Conservation (phyloP, 35 echinoderm and acorn worm genomes). For the Patiria miniata region DNA sequence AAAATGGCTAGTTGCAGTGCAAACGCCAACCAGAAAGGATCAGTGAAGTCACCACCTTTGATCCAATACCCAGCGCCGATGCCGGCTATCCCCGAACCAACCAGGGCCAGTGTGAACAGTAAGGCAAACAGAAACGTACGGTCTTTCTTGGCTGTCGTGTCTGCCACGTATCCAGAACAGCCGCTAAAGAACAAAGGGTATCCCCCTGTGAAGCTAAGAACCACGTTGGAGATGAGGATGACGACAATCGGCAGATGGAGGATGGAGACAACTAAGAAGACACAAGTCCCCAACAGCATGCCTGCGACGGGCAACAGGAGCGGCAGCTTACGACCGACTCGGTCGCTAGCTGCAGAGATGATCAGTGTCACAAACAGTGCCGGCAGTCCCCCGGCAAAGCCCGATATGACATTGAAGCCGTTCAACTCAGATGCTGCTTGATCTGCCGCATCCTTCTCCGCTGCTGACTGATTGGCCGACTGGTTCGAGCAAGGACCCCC, state of each 20-base stretch:
- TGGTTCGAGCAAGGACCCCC: not conserved
- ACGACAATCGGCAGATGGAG: not conserved
- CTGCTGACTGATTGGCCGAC: not conserved
- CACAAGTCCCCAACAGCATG: not conserved
- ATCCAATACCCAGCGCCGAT: not conserved
- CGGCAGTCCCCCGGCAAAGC: not conserved
- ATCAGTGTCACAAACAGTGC: slow-evolving; percentile 13
- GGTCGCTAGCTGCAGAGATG: not conserved
- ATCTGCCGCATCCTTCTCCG: not conserved
- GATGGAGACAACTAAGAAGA: not conserved
- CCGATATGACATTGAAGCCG: slow-evolving; percentile 3
- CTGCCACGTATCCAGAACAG: not conserved
- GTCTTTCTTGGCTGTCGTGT: not conserved
- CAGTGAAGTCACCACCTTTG: not conserved
- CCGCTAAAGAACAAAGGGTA: slow-evolving; percentile 6
- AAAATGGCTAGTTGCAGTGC: not conserved
- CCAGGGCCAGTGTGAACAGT: not conserved
- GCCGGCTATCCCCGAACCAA: not conserved
- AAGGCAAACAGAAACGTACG: slow-evolving; percentile 8
- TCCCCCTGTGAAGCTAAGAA: not conserved
- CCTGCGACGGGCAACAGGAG: not conserved
- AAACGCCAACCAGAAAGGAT: not conserved
- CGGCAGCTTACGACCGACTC: not conserved
- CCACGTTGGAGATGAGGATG: not conserved
- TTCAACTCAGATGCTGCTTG: not conserved